Percentiles rank a stretch among this genome's conserved stretches.
These are phyloP conservation scores for Hyperopisus bebe DNA, from an alignment of 2,113 vertebrate genomes.

Conservation along the genomic window DNA sequence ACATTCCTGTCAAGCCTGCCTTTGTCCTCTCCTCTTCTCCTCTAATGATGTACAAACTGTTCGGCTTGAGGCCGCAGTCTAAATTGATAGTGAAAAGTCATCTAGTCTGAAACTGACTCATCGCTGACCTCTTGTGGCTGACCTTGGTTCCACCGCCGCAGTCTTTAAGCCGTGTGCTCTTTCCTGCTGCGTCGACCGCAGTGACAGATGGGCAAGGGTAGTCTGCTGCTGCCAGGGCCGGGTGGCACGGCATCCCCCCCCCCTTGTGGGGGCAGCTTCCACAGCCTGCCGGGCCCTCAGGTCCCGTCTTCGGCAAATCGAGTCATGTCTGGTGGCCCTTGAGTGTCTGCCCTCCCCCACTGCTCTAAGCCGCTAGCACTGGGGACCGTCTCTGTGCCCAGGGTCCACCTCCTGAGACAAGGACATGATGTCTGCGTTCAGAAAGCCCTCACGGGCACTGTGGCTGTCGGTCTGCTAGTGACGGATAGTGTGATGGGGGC, in stretches of 20 bases:
- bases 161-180: background rate
- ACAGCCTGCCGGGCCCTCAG: background rate
- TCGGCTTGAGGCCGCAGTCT: background rate
- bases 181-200: background rate
- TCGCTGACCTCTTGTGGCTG: background rate
- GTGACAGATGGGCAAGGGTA: background rate
- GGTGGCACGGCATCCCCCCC: background rate
- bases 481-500: background rate
- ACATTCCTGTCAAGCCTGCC: background rate
- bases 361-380: background rate
- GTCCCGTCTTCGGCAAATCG: background rate
- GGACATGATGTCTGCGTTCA: background rate
- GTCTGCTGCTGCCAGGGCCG: background rate
- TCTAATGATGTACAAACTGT: constrained; percentile 30
- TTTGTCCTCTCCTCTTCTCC: background rate
- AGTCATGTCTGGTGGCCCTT: background rate
- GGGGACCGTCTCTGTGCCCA: background rate
- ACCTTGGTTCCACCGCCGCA: background rate
- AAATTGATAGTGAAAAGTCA: background rate
- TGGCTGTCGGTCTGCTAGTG: background rate
- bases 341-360: background rate
- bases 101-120: background rate
- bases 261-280: background rate
- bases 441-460: background rate
- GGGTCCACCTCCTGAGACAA: background rate